Conservation (phyloP, 1,140 invertebrate species). For the Formica selysi region DNA sequence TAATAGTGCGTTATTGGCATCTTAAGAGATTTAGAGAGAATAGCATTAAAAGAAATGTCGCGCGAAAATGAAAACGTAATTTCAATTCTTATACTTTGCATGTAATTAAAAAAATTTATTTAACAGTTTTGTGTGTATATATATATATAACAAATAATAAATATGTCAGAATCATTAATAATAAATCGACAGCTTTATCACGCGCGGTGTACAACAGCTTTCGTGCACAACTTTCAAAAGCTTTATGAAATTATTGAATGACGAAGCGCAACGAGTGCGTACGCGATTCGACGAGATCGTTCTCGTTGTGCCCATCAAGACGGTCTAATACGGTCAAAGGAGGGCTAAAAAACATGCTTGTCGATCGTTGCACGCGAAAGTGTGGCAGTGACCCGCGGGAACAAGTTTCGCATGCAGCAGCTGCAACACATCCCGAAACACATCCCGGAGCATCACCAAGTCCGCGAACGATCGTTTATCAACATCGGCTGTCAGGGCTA, state of each 20-base stretch:
- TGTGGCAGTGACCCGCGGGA: constrained; percentile 65
- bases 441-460: constrained; percentile 9
- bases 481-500: constrained; percentile 63
- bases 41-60: background rate
- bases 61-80: background rate
- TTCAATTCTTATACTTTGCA: background rate
- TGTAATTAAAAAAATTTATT: background rate
- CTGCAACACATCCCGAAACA: constrained; percentile 35
- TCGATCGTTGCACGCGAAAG: constrained; percentile 63
- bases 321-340: constrained; percentile 31
- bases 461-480: constrained; percentile 68
- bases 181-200: background rate
- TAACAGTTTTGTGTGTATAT: background rate
- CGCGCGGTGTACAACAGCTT: no score
- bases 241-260: background rate
- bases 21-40: background rate
- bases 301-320: constrained; percentile 79
- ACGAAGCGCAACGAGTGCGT: no score
- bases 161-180: background rate
- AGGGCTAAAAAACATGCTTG: constrained; percentile 55
- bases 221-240: background rate
- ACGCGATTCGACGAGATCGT: constrained; percentile 60
- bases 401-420: constrained; percentile 43
- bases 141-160: background rate
- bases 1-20: background rate